These are phyloP conservation scores for Nymphalis urticae DNA, from an alignment of 2,888 invertebrate genomes.

Conservation along the genomic window DNA sequence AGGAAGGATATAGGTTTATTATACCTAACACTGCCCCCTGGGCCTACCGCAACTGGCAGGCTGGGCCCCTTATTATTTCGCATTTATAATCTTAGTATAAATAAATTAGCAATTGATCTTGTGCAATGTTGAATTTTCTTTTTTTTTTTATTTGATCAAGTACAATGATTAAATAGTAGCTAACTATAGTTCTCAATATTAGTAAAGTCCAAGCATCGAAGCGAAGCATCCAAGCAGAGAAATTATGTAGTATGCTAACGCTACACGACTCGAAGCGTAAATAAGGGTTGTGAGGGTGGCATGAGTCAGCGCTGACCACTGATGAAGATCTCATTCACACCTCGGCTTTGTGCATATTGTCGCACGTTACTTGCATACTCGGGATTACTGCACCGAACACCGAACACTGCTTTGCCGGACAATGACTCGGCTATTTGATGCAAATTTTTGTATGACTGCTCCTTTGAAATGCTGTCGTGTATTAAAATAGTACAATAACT, in stretches of 20 bases:
- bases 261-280: conserved; percentile 39
- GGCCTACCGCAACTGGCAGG: too few species aligned
- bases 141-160: too few species aligned
- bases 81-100: too few species aligned
- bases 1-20: too few species aligned
- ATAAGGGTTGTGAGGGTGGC: conserved; percentile 48
- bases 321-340: conserved; percentile 45
- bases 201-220: too few species aligned
- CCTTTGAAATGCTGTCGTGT: not conserved
- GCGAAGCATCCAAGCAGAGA: not conserved
- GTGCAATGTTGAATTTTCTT: too few species aligned
- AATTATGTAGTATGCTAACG: conserved; percentile 36
- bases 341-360: conserved; percentile 44
- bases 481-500: not conserved
- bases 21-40: too few species aligned
- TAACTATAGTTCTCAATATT: too few species aligned
- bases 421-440: conserved; percentile 16
- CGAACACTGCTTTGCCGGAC: conserved; percentile 20
- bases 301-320: conserved; percentile 42
- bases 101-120: too few species aligned
- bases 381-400: conserved; percentile 3
- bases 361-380: conserved; percentile 44
- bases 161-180: too few species aligned
- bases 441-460: not conserved
- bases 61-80: too few species aligned